Percentiles rank a stretch among this genome's conserved stretches.
These are phyloP conservation scores for Gastracanthus pulcherrimus DNA, from an alignment of 2,888 invertebrate genomes.

Conservation along the genomic window DNA sequence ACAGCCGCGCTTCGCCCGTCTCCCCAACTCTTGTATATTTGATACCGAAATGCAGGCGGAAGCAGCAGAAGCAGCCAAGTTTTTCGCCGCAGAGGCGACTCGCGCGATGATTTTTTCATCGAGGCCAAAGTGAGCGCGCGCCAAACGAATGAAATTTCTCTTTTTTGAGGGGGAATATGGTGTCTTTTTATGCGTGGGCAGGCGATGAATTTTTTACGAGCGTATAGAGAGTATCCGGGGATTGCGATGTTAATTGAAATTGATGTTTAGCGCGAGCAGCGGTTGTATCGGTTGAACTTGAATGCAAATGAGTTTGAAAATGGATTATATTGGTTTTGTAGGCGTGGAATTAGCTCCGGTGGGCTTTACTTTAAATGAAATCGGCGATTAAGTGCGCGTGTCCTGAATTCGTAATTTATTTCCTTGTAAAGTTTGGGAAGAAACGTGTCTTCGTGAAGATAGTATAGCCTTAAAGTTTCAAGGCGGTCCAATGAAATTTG, in stretches of 20 bases:
- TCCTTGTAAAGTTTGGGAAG: too few species aligned
- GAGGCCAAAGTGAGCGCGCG: neutral
- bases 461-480: too few species aligned
- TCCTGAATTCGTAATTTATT: too few species aligned
- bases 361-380: neutral
- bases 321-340: neutral
- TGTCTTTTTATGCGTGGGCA: neutral
- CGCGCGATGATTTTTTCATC: neutral
- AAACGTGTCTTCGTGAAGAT: too few species aligned
- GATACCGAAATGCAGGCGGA: neutral
- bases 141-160: neutral
- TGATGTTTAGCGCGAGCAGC: neutral
- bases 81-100: too few species aligned
- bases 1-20: neutral
- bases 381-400: neutral
- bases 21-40: neutral
- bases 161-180: neutral
- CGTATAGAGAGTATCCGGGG: neutral
- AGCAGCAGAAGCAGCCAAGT: too few species aligned
- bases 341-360: too few species aligned
- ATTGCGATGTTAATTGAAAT: neutral
- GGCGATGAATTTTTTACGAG: neutral
- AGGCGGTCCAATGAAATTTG: too few species aligned
- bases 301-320: neutral
- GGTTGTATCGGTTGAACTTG: neutral